Conservation (phyloP, 2,888 invertebrate genomes). For the Chymomyza procnemis region DNA sequence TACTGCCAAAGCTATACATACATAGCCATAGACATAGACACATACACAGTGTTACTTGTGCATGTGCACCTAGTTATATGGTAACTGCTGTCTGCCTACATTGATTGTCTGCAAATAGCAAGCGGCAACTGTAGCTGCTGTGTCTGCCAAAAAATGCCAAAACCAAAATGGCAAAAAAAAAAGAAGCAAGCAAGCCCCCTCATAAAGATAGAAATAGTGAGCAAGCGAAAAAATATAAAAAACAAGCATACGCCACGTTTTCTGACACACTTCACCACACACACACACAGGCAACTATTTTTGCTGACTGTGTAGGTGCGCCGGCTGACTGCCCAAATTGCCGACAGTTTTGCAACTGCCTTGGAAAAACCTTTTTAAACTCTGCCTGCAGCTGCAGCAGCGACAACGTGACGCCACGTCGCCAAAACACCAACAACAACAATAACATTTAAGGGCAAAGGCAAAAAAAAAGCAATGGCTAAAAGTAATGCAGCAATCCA, state of each 20-base stretch:
- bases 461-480: not conserved
- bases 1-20: not conserved
- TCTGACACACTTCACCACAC: constrained; percentile 6
- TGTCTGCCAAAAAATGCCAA: constrained; percentile 48
- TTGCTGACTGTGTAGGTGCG: constrained; percentile 63
- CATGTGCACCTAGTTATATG: constrained; percentile 15
- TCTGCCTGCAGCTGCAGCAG: constrained; percentile 45
- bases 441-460: constrained; percentile 4
- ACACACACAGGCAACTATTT: constrained; percentile 32
- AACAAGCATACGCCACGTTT: constrained; percentile 50
- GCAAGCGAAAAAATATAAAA: constrained; percentile 30
- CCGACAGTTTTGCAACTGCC: constrained; percentile 39
- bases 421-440: constrained; percentile 12
- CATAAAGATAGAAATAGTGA: constrained; percentile 7
- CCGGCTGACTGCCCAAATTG: constrained; percentile 29
- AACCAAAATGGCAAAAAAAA: not conserved
- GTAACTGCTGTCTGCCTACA: constrained; percentile 21
- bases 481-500: not conserved
- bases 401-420: constrained; percentile 64
- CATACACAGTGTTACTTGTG: constrained; percentile 19
- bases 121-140: constrained; percentile 30
- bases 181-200: not conserved
- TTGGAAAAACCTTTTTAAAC: constrained; percentile 30
- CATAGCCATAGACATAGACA: not conserved
- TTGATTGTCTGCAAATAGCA: constrained; percentile 40